A percentile compares a stretch with the other conserved stretches of the same genome.
phyloP scores from a whole-genome alignment of 1,140 invertebrate species.

The Zaprionus gabonicus region DNA sequence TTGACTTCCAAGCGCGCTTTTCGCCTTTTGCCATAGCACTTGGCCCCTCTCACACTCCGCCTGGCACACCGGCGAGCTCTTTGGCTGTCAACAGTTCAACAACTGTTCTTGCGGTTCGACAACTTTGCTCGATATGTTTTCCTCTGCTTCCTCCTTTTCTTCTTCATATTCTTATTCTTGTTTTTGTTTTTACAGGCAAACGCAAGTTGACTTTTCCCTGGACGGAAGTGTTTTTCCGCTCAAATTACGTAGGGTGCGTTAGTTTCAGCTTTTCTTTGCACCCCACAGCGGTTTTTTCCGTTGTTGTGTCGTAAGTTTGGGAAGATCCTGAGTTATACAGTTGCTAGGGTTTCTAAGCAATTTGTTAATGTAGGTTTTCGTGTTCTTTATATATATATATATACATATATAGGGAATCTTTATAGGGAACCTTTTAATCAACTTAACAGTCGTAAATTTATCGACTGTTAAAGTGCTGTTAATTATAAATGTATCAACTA shows the following conservation, averaged over 20 bases:
- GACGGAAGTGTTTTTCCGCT: conserved; percentile 19
- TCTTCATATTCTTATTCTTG: background rate
- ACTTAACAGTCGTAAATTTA: no score
- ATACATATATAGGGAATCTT: no score
- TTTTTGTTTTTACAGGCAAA: conserved; percentile 14
- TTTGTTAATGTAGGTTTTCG: no score
- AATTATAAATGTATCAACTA: no score
- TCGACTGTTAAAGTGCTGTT: no score
- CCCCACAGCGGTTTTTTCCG: background rate
- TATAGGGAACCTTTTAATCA: no score
- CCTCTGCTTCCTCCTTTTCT: background rate
- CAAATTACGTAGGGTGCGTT: background rate
- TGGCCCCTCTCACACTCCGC: background rate
- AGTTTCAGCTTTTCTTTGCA: background rate
- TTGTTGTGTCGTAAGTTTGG: background rate
- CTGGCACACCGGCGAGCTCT: background rate
- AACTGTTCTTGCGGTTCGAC: conserved; percentile 18
- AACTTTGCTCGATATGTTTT: conserved; percentile 22
- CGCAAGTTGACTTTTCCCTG: conserved; percentile 18
- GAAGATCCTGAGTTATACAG: background rate
- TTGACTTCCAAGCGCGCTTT: conserved; percentile 55
- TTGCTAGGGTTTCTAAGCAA: no score
- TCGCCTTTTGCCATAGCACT: background rate
- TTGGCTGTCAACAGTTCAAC: conserved; percentile 5
- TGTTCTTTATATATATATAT: no score